Evolutionary conservation across 2,888 invertebrate genomes (phyloP), one percentile per base, ranked within the genome.

Genomic region (Cerastis rubricosa): DNA sequence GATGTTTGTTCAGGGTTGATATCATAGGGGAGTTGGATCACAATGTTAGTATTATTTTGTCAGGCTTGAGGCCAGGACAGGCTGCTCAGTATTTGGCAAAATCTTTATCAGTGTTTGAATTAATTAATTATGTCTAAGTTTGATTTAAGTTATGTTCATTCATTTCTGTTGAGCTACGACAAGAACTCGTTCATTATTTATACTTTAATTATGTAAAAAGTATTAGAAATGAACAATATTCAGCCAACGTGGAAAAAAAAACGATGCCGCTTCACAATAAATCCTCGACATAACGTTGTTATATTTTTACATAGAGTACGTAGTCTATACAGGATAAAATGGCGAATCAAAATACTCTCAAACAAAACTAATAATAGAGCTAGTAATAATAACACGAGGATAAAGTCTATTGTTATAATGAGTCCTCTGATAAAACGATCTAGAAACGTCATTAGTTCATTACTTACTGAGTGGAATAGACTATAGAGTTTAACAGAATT

Each of bases 1-100:
- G 90, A 92, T 92, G 91, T 92, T 89, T 89, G 85, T 80, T 69
- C 71, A 65, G 78, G 76, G 74, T 70, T 77, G 74, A 68, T 78
- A 64, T 64, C 74, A 49, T 69, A 51, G 65, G 83, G 64, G 59
- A 72, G 71, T 45, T 25, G 57, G 47, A 70, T 68, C 43, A 54
- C 47, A 76, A 49, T 64, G 47, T 49, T 66, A 14, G 25, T 49
- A 49, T 61, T 17, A 19, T 76, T 59, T 49, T 59, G 45, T 49
- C 54, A n/a, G 25, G 22, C 61, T 17, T 9, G 35, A 17, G 14
- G 17, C 5, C 19, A 11, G 22, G 8, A 9, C 9, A 25, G 7
- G 12, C 11, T 51, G n/a, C 11, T n/a, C 3, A 9, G 19, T 29
- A 35, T 19, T 47, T 7, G 9, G 25, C 25, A 45, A 66, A 35